phyloP scores from a whole-genome alignment of 1,140 invertebrate genomes.

The Meloidogyne chitwoodi region DNA sequence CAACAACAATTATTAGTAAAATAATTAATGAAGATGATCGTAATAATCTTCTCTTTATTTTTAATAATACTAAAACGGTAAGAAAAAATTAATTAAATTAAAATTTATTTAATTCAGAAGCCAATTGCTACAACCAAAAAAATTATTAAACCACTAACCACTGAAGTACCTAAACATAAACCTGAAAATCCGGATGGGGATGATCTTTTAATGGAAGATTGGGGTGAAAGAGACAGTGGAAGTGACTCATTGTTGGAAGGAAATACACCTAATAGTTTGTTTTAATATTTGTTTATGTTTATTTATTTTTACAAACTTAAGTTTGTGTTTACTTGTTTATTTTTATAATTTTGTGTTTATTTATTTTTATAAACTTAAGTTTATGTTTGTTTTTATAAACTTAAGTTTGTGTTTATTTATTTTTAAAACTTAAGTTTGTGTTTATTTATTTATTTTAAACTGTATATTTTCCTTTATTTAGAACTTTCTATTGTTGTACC shows the following conservation, averaged over 20 bases:
- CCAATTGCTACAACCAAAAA: slow-evolving; percentile 3
- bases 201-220: slow-evolving; percentile 32
- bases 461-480: slow-evolving; percentile 20
- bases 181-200: slow-evolving; percentile 27
- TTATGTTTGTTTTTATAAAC: neutral
- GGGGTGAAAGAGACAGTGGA: neutral
- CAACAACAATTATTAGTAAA: neutral
- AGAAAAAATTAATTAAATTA: neutral
- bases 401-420: neutral
- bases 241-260: neutral
- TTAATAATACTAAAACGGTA: slow-evolving; percentile 14
- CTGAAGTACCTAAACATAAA: slow-evolving; percentile 17
- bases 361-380: too few relatives aligned
- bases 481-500: slow-evolving; percentile 52
- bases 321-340: neutral
- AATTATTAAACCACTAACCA: neutral
- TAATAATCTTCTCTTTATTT: slow-evolving; percentile 5
- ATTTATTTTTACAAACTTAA: too few relatives aligned
- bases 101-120: neutral
- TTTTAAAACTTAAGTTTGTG: neutral
- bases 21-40: neutral
- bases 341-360: neutral
- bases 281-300: neutral
- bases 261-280: neutral
- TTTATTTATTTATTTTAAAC: neutral